Base-by-base conservation (phyloP, 1,140 invertebrate species). In the Drosophila albomicans region DNA sequence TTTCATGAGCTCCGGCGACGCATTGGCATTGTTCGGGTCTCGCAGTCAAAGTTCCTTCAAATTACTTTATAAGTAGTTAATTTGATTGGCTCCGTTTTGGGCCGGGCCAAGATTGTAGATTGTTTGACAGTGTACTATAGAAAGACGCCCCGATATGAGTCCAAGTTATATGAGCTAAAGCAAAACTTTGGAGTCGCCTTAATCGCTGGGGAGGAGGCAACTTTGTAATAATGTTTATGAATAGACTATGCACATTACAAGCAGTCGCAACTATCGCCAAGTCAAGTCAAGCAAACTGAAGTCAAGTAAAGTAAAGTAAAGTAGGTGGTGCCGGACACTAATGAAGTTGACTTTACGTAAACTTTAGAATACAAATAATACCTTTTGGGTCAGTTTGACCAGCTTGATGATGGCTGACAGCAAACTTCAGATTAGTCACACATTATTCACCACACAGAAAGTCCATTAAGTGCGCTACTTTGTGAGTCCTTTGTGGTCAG, bases 51-150 rank as follows among this genome's bases (percentile, higher is more conserved):
- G 80, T 88, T 82, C 66, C 68, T 73, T 71, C 51, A 84, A 88
- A 88, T 87, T 80, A 88, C 84, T 87, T 87, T 87, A 88, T 87
- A 87, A 87, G 84, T 87, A 84, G 85, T 87, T 87, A 87, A 87
- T 88, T 88, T 87, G 84, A 88, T 87, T 87, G 84, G 80, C 68
- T 57, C 66, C 48, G 51, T 32, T 65, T n/a, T 35, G 30, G 46
- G 20, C 30, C 8, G 11, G 25, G n/a, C 30, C 1, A 13, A 63
- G 41, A 70, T 45, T 54, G 20, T 8, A 49, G 7, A 45, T 13
- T 51, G 51, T 13, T 35, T 45, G 1, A 7, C 15, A 5, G n/a
- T 32, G 5, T 32, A 32, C 6, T 32, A 5, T 32, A 46, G 11
- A 15, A 48, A 8, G 11, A 16, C 8, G 6, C 25, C n/a, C 28